These are phyloP conservation scores for Hedya salicella DNA, from an alignment of 2,888 invertebrate genomes.

Conservation along the genomic window DNA sequence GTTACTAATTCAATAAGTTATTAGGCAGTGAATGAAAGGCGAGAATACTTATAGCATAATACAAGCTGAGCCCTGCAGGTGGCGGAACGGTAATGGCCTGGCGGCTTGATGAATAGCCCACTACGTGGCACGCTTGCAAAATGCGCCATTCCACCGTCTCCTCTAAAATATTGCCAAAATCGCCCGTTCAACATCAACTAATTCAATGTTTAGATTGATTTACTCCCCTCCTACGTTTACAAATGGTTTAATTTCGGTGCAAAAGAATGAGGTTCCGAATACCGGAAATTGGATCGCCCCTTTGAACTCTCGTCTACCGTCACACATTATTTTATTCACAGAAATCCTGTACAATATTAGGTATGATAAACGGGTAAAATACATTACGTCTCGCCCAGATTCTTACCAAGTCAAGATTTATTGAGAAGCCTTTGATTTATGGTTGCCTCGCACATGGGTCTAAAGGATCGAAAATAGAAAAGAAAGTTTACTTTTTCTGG, in stretches of 20 bases:
- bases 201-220: constrained; percentile 81
- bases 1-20: constrained; percentile 64
- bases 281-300: constrained; percentile 36
- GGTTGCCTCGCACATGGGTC: constrained; percentile 75
- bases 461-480: constrained; percentile 77
- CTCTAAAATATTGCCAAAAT: constrained; percentile 78
- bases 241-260: constrained; percentile 75
- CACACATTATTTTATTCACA: constrained; percentile 41
- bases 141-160: constrained; percentile 72
- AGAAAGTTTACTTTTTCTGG: constrained; percentile 69
- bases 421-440: constrained; percentile 80
- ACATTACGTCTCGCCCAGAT: constrained; percentile 63
- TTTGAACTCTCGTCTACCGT: constrained; percentile 19
- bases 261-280: constrained; percentile 57
- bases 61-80: constrained; percentile 77
- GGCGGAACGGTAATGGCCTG: constrained; percentile 76
- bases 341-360: constrained; percentile 38
- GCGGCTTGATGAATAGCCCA: constrained; percentile 79
- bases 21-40: constrained; percentile 67
- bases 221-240: constrained; percentile 68
- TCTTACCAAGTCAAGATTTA: constrained; percentile 75
- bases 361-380: constrained; percentile 44
- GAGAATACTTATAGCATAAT: constrained; percentile 67
- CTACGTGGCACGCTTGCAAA: constrained; percentile 77
- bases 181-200: constrained; percentile 78